phyloP scores from a whole-genome alignment of 1,140 invertebrate species.

The Drosophila sproati region DNA sequence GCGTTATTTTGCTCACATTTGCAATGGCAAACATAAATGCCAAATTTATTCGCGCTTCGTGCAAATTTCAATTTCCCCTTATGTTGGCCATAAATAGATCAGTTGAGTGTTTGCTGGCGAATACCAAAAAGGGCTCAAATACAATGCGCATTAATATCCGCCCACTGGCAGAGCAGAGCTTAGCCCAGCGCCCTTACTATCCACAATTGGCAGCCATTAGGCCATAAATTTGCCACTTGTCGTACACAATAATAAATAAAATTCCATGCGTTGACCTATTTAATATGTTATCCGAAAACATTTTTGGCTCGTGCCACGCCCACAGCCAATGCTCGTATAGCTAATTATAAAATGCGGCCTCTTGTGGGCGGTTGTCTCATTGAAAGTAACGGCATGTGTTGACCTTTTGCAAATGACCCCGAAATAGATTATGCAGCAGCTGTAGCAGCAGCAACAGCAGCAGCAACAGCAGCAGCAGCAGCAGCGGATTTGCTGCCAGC shows the following conservation, averaged over 20 bases:
- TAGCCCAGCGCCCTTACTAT: neutral
- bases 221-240: conserved; percentile 52
- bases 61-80: conserved; percentile 55
- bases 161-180: neutral
- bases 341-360: conserved; percentile 53
- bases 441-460: conserved; percentile 1
- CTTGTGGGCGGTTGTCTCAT: conserved; percentile 4
- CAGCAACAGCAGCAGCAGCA: conserved; percentile 23
- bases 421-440: conserved; percentile 71
- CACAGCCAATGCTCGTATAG: conserved; percentile 9
- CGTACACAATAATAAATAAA: conserved; percentile 61
- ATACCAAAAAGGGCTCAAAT: conserved; percentile 33
- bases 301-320: conserved; percentile 11
- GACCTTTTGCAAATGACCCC: conserved; percentile 74
- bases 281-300: conserved; percentile 38
- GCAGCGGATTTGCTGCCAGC: conserved; percentile 45
- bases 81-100: conserved; percentile 44
- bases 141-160: conserved; percentile 54
- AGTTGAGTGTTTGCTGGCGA: conserved; percentile 35
- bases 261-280: conserved; percentile 55
- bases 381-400: conserved; percentile 68
- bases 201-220: neutral
- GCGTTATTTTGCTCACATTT: conserved; percentile 1
- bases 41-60: conserved; percentile 24
- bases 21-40: neutral